Percentiles rank a stretch among this genome's conserved stretches.
Conservation (phyloP, 2,888 invertebrate genomes). For the Anticlea derivata region DNA sequence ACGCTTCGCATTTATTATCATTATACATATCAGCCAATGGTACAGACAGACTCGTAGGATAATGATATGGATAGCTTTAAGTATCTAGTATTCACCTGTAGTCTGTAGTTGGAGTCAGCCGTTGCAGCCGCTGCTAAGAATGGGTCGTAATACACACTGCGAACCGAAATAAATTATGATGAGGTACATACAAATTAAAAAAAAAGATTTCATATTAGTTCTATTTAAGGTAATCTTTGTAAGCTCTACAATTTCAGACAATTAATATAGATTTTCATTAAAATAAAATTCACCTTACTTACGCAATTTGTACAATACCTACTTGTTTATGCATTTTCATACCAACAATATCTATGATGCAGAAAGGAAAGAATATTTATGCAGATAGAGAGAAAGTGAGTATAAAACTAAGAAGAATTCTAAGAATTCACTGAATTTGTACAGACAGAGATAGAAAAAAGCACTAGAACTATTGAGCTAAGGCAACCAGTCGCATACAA, state of each 20-base stretch:
- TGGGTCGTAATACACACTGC: constrained; percentile 97
- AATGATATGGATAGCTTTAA: no score
- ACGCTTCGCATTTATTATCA: constrained; percentile 19
- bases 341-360: constrained; percentile 16
- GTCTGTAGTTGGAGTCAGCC: constrained; percentile 94
- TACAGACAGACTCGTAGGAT: no score
- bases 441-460: constrained; percentile 33
- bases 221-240: constrained; percentile 6
- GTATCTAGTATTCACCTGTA: constrained; percentile 87
- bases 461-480: constrained; percentile 45
- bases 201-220: neutral
- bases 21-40: neutral
- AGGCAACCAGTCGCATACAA: constrained; percentile 44
- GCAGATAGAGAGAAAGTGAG: constrained; percentile 12
- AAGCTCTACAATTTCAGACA: constrained; percentile 19
- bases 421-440: constrained; percentile 22
- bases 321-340: constrained; percentile 18
- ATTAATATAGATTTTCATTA: no score
- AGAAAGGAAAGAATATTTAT: constrained; percentile 15
- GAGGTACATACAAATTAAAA: constrained; percentile 1
- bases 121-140: constrained; percentile 95
- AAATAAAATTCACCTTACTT: constrained; percentile 2
- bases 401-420: constrained; percentile 8
- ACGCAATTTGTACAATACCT: constrained; percentile 19
- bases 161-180: constrained; percentile 60